Percentiles rank a stretch among this genome's conserved stretches.
Conservation (phyloP, 1,140 invertebrate genomes). For the Amphibalanus amphitrite region DNA sequence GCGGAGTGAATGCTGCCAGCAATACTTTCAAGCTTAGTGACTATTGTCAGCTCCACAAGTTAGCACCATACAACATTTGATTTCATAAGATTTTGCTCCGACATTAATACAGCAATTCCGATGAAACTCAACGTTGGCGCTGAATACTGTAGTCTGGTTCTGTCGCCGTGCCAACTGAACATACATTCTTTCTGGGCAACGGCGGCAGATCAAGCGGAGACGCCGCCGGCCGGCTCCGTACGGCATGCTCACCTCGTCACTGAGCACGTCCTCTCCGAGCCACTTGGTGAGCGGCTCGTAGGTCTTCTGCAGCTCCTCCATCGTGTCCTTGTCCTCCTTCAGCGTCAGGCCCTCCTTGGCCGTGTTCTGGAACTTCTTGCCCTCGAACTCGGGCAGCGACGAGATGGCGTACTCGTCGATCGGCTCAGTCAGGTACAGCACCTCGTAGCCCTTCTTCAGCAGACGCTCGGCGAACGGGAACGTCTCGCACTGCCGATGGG, state of each 20-base stretch:
- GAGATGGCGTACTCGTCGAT: slow-evolving; percentile 98
- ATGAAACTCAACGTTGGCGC: no score
- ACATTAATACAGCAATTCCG: no score
- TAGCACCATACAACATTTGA: no score
- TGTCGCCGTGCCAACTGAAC: no score
- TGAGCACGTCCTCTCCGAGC: slow-evolving; percentile 69
- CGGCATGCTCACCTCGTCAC: slow-evolving; percentile 55
- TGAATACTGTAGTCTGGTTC: no score
- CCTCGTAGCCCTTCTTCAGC: slow-evolving; percentile 87
- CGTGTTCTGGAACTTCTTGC: slow-evolving; percentile 99
- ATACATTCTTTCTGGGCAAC: no score
- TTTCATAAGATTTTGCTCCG: no score
- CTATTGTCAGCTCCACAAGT: no score
- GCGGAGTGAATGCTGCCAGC: no score
- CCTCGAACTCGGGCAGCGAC: slow-evolving; percentile 94
- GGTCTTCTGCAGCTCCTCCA: slow-evolving; percentile 56
- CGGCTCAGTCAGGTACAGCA: slow-evolving; percentile 86
- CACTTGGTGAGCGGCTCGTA: slow-evolving; percentile 86
- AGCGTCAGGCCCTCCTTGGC: slow-evolving; percentile 94
- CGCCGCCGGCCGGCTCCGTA: no score
- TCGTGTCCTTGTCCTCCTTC: slow-evolving; percentile 62
- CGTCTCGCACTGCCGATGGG: slow-evolving; percentile 42
- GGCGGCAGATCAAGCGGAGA: no score
- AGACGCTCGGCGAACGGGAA: slow-evolving; percentile 93
- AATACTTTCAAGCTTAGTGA: no score